Conservation (phyloP, 2,113 vertebrate genomes). For the Phocoena sinus region DNA sequence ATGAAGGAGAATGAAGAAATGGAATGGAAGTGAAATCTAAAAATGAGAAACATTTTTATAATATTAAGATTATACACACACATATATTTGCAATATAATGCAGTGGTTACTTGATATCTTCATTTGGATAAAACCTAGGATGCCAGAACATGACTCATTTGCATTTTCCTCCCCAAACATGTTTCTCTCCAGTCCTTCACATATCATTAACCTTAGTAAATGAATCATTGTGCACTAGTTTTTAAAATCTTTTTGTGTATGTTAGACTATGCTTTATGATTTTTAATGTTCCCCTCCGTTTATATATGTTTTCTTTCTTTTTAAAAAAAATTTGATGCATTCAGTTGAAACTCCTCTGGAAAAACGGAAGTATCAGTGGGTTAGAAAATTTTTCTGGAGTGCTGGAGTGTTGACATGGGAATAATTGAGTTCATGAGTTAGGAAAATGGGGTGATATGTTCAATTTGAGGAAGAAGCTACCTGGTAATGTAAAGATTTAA, state of each 20-base stretch:
- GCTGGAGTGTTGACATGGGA: background rate
- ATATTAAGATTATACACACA: background rate
- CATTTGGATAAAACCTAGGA: background rate
- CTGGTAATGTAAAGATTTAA: background rate
- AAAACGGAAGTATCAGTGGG: background rate
- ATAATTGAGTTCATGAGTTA: background rate
- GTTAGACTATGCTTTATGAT: background rate
- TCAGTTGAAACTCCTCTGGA: background rate
- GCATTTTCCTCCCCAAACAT: background rate
- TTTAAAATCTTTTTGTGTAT: background rate
- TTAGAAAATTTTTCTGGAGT: background rate
- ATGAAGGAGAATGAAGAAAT: background rate
- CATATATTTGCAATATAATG: background rate
- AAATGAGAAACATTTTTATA: background rate
- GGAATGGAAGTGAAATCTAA: background rate
- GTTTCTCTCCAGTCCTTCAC: background rate
- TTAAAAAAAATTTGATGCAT: background rate
- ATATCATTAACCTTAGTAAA: background rate
- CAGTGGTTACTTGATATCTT: background rate
- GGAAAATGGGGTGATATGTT: background rate
- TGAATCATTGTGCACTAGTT: background rate
- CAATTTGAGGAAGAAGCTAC: background rate
- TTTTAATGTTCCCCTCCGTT: background rate
- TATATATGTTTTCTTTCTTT: background rate
- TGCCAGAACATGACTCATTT: background rate